A percentile compares a stretch with the other conserved stretches of the same genome.
Conservation (phyloP, 1,140 invertebrate species). For the Yoshiicerus persimilis region DNA sequence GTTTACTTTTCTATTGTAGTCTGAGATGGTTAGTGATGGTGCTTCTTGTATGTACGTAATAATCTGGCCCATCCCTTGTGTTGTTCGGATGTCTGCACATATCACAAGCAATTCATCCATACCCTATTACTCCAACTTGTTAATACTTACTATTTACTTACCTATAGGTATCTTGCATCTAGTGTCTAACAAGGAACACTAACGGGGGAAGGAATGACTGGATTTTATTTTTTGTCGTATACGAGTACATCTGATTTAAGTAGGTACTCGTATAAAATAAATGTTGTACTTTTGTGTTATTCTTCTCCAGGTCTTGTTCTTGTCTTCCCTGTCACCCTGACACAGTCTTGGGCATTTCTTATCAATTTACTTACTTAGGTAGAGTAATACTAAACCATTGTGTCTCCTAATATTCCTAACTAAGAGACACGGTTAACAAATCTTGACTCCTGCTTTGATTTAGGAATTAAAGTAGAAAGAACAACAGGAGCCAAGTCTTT, state of each 20-base stretch:
- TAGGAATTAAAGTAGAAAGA: background rate
- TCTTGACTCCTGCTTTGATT: background rate
- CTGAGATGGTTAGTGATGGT: slow-evolving; percentile 9
- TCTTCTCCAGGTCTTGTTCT: background rate
- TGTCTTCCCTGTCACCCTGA: background rate
- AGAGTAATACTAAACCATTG: background rate
- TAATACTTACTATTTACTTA: background rate
- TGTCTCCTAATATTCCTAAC: background rate
- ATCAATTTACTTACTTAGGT: background rate
- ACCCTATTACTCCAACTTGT: background rate
- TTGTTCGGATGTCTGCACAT: slow-evolving; percentile 15
- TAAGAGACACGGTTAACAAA: background rate
- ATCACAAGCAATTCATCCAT: slow-evolving; percentile 14
- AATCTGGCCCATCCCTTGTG: slow-evolving; percentile 2
- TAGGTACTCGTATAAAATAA: background rate
- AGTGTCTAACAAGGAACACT: background rate
- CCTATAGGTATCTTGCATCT: background rate
- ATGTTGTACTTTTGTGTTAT: background rate
- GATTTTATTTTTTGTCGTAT: background rate
- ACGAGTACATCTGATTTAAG: too few relatives aligned
- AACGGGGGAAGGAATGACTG: background rate
- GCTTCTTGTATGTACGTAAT: slow-evolving; percentile 1
- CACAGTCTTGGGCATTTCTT: background rate
- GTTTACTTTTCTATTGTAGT: slow-evolving; percentile 20
- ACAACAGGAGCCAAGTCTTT: slow-evolving; percentile 2